Evolutionary conservation across 2,113 vertebrate genomes (phyloP), one percentile per base, ranked within the genome.

Genomic region (Heliornis fulica): DNA sequence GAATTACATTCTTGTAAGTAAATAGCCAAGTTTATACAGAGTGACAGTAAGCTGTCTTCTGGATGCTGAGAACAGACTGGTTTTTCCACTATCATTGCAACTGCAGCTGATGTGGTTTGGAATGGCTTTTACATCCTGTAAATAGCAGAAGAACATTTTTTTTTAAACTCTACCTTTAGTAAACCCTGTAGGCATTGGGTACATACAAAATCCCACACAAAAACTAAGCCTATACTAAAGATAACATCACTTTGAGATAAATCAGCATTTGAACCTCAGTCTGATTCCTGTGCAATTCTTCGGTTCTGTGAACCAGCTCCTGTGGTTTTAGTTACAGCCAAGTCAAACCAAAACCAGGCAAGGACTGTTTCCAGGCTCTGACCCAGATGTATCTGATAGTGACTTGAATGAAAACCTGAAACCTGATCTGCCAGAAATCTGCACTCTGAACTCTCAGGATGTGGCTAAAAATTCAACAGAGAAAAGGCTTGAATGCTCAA

Each of bases 1-100:
- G 82, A 95, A 96, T 88, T 94, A 83, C 70, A 95, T 83, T 90
- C 70, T 89, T 89, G 59, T 57, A 81, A 95, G 83, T 94, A 96
- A 98, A 97, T 34, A 95, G 59, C 66, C n/a, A 79, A 80, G 72
- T 90, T 94, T 91, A 94, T 94, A 76, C 34, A 71, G 43, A 72
- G 11, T 70, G 72, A 75, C 81, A 87, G 82, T 43, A 81, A 94
- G 51, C 20, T 48, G 4, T 77, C 68, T 72, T 56, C 19, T 48
- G 60, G 32, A 65, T 74, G 22, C 19, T 81, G 20, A 87, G 70
- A 45, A 79, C 71, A 95, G 63, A 83, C 23, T 89, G 82, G 56
- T 26, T 89, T 81, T 94, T 80, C 50, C 25, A 36, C 43, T 26
- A 32, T 48, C 53, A 34, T 10, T 90, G 60, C 32, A 65, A 92